Evolutionary conservation across 2,113 vertebrate genomes (phyloP), one percentile per base, ranked within the genome.

Genomic region (Tilapia sparmanii): DNA sequence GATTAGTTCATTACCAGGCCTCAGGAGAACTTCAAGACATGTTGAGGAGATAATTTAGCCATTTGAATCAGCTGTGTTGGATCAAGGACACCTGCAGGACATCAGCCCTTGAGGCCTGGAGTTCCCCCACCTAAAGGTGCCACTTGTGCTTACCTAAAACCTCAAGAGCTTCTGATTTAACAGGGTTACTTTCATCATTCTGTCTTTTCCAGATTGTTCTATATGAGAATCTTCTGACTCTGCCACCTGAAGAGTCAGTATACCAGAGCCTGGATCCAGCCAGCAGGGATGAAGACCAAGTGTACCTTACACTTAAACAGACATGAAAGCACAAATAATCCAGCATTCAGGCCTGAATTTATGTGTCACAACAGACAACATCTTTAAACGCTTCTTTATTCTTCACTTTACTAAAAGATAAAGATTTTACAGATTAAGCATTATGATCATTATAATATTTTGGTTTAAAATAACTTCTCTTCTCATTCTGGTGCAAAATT

Each of bases 231-330:
- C 2, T 0, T 33, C 45, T 3, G 45, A 12, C 11, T 2, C 33
- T 47, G 2, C 16, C 10, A 33, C 26, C 16, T 13, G 1, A 52
- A 31, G 73, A 52, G 16, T 52, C 73, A 50, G 47, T 33, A 50
- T 79, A 79, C 73, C 45, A 73, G 68, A 73, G 15, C 40, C 68
- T 73, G 5, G 15, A 73, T 45, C 38, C 68, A 73, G 68, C 68
- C 73, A 79, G 45, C 73, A 79, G 73, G 45, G 45, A 33, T 31
- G 26, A n/a, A 1, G 73, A 52, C 45, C 73, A 33, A 52, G 11
- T 11, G 45, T 79, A 79, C 47, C 31, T n/a, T 53, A 35, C 76
- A 53, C 47, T 79, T 45, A 29, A 9, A 40, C 35, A 45, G 22
- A 45, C 2, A 29, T 7, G 24, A 11, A 4, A 76, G 15, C 40